Percentiles rank a stretch among this genome's conserved stretches.
phyloP scores from a whole-genome alignment of 2,113 vertebrate genomes.

The Bombycilla garrulus region DNA sequence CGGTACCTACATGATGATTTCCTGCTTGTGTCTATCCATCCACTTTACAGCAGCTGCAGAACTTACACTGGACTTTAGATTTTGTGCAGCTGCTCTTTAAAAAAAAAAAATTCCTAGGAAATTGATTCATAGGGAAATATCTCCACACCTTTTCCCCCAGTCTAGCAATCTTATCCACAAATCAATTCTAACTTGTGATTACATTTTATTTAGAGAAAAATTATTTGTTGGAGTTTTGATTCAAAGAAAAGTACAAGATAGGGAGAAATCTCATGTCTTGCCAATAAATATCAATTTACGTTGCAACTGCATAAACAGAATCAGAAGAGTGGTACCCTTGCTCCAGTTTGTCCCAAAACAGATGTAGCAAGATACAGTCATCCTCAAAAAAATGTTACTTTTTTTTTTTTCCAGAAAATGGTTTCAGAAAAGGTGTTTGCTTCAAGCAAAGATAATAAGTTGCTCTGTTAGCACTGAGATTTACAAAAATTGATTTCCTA shows the following conservation, averaged over 20 bases:
- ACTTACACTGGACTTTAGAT: background rate
- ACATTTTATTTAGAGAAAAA: constrained; percentile 28
- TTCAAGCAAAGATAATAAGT: background rate
- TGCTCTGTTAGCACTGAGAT: background rate
- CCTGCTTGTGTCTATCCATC: background rate
- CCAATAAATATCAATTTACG: constrained; percentile 1
- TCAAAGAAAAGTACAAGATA: constrained; percentile 8
- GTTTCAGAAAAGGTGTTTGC: background rate
- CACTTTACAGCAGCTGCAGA: background rate
- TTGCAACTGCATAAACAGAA: background rate
- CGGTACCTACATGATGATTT: background rate
- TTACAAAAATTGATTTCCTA: constrained; percentile 3
- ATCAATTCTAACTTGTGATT: background rate
- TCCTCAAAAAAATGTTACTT: background rate
- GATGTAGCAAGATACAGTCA: background rate
- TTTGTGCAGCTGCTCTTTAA: background rate
- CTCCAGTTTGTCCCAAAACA: background rate
- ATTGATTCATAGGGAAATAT: constrained; percentile 2
- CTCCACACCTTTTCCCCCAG: background rate
- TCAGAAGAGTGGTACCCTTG: background rate
- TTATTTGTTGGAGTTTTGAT: background rate
- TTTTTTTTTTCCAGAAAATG: background rate
- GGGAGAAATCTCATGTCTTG: background rate
- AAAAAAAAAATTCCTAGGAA: background rate
- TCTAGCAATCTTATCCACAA: background rate